phyloP scores from a whole-genome alignment of 2,888 invertebrate genomes.

The Micoletzkya japonica region DNA sequence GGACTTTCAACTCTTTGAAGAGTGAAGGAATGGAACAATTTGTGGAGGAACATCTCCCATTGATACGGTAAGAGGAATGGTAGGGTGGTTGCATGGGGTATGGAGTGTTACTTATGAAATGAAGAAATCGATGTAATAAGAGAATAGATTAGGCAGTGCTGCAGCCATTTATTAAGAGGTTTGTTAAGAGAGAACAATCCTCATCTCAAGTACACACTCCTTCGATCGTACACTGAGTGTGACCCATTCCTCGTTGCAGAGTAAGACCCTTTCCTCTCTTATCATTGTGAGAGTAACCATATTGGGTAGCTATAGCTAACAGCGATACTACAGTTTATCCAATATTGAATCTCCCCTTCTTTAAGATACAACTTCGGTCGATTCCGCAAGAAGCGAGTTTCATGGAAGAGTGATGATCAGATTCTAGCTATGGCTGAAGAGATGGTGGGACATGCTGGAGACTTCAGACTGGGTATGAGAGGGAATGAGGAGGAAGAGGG shows the following conservation, averaged over 20 bases:
- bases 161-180: too few relatives aligned
- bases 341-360: background rate
- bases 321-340: background rate
- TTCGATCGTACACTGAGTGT: constrained; percentile 51
- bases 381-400: constrained; percentile 46
- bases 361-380: constrained; percentile 49
- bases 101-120: background rate
- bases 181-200: constrained; percentile 58
- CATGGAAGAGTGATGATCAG: constrained; percentile 54
- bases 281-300: background rate
- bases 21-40: constrained; percentile 60
- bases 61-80: constrained; percentile 58
- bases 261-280: constrained; percentile 36
- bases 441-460: constrained; percentile 57
- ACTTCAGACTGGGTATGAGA: constrained; percentile 48
- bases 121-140: background rate
- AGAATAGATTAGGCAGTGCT: background rate
- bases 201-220: constrained; percentile 47
- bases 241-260: constrained; percentile 62
- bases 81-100: constrained; percentile 4
- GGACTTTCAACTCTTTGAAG: constrained; percentile 56
- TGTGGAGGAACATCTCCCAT: constrained; percentile 57
- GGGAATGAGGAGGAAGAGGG: too few relatives aligned
- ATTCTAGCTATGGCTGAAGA: constrained; percentile 60
- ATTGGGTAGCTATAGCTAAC: background rate